Evolutionary conservation across 2,888 invertebrate genomes (phyloP), one percentile per base, ranked within the genome.

Genomic region (Arge pagana): DNA sequence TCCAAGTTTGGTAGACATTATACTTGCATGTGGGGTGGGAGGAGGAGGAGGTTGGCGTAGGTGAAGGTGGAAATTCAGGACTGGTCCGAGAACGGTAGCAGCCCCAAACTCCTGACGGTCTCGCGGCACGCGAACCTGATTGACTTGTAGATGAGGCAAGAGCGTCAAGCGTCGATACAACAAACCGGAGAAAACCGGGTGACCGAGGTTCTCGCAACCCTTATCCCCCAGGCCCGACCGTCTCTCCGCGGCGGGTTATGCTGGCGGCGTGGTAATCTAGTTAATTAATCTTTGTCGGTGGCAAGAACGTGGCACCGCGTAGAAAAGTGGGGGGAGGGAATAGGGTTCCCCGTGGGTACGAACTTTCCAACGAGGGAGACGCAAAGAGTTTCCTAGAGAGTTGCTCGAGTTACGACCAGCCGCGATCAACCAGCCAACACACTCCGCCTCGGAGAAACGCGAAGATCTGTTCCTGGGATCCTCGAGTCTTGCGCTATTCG

Each of bases 111-210:
- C 62, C 57, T 73, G 70, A 75, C 70, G 71, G 71, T 71, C 70
- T 57, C 56, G 56, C 60, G 65, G 65, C 75, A 75, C 75, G 75
- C 75, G 67, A 75, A 65, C 68, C 67, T 71, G 72, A 75, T 75
- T 75, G 75, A 75, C 75, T 75, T 75, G 75, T 75, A 75, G 75
- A 75, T 75, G 75, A 75, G 74, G 70, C 70, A 70, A 74, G 74
- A 74, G 75, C 74, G 74, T 69, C 71, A 70, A 74, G 70, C 73
- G 72, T 71, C 74, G 70, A 74, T 75, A 69, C 67, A 62, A 42
- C n/a, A n/a, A n/a, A n/a, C 41, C 50, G 50, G 50, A 42, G 50
- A 21, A 39, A 7, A 36, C 40, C 13, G 43, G 7, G 36, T 36
- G 21, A 35, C 28, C 16, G 23, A 26, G 28, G 18, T 43, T 40